Conservation (phyloP, 2,888 invertebrate species). For the Xestia ashworthii region DNA sequence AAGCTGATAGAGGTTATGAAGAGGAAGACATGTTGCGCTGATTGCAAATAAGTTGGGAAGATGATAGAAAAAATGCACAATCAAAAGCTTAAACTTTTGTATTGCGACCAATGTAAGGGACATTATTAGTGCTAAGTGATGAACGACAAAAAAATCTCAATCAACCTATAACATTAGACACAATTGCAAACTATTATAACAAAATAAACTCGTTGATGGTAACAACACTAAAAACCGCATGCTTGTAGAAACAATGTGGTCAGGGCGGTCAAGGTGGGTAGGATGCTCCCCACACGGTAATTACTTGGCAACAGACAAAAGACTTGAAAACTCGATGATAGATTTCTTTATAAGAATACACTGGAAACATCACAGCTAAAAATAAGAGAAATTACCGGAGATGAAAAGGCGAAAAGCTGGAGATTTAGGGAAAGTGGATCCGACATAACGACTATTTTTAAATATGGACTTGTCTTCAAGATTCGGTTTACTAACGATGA, state of each 20-base stretch:
- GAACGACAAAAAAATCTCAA: neutral
- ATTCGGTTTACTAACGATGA: neutral
- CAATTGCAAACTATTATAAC: neutral
- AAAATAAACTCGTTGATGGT: conserved; percentile 30
- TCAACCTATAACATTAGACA: neutral
- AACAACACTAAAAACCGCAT: conserved; percentile 37
- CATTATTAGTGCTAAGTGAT: neutral
- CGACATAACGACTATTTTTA: neutral
- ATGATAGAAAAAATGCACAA: neutral
- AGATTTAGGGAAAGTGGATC: neutral
- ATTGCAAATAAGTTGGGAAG: neutral
- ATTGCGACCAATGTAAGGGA: neutral
- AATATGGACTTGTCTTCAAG: neutral
- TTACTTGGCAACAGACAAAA: conserved; percentile 49
- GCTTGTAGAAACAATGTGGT: conserved; percentile 43
- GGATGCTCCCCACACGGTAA: conserved; percentile 45
- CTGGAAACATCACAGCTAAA: conserved; percentile 33
- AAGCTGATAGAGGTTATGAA: neutral
- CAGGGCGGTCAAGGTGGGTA: conserved; percentile 53
- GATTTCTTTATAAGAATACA: conserved; percentile 29
- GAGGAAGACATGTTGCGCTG: neutral
- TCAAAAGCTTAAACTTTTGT: neutral
- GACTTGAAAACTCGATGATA: conserved; percentile 22
- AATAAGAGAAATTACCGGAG: conserved; percentile 10
- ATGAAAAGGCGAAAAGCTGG: neutral